Conservation (phyloP, 2,113 vertebrate genomes). For the Syngnathoides biaculeatus region DNA sequence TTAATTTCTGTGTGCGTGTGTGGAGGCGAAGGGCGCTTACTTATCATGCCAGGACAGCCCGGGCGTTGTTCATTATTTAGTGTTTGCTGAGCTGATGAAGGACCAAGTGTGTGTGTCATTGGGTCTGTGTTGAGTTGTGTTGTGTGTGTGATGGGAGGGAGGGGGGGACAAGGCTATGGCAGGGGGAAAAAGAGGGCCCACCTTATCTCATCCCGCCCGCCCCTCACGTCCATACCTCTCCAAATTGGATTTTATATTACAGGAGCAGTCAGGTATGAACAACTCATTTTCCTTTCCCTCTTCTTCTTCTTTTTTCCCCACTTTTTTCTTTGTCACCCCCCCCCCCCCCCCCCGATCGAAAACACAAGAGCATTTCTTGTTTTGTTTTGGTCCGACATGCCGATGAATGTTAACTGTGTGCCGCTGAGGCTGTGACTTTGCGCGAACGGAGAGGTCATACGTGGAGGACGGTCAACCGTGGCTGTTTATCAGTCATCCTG, state of each 20-base stretch:
- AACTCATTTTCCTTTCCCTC: constrained; percentile 82
- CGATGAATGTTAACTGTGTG: constrained; percentile 26
- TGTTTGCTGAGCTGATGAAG: constrained; percentile 92
- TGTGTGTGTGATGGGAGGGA: constrained; percentile 53
- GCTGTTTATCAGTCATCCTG: constrained; percentile 50
- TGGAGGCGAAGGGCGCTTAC: constrained; percentile 73
- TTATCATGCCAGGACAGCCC: constrained; percentile 87
- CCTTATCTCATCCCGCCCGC: constrained; percentile 86
- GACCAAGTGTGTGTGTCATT: constrained; percentile 32
- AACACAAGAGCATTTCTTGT: constrained; percentile 1
- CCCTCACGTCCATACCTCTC: constrained; percentile 76
- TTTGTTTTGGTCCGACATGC: constrained; percentile 2
- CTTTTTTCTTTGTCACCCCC: constrained; percentile 4
- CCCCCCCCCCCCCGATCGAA: neutral
- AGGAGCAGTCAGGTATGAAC: constrained; percentile 88
- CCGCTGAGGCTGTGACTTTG: constrained; percentile 9
- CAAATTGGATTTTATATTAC: constrained; percentile 97
- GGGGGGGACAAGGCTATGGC: constrained; percentile 55
- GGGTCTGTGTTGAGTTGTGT: constrained; percentile 10
- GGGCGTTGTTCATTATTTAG: constrained; percentile 89
- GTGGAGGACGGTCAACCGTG: constrained; percentile 26
- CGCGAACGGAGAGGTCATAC: too few relatives aligned
- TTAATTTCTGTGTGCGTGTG: constrained; percentile 80
- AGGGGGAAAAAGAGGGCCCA: constrained; percentile 64
- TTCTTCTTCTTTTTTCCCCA: constrained; percentile 74